phyloP scores from a whole-genome alignment of 2,797 vertebrate genomes.

The Psittacula echo region DNA sequence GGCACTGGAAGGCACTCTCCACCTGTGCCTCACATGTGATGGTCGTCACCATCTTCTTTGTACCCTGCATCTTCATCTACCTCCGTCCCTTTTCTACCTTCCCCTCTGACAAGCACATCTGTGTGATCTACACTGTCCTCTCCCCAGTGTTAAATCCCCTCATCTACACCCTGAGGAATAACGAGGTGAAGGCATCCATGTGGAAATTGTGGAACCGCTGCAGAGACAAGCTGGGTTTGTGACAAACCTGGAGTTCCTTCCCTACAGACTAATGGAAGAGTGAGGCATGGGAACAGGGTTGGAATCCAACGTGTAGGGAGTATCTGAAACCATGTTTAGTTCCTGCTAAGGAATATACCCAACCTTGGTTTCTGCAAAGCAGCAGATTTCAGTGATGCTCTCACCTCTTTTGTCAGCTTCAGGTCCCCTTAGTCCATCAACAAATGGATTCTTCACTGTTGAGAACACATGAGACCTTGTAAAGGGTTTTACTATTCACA shows the following conservation, averaged over 20 bases:
- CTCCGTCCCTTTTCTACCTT: conserved; percentile 50
- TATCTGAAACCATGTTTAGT: neutral
- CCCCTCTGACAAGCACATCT: conserved; percentile 54
- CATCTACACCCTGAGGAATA: conserved; percentile 75
- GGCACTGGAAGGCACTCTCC: conserved; percentile 65
- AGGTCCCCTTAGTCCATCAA: neutral
- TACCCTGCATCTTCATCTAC: conserved; percentile 74
- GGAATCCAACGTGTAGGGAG: neutral
- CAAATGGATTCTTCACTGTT: neutral
- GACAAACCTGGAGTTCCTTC: neutral
- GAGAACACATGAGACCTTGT: neutral
- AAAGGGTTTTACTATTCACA: neutral
- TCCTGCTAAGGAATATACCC: neutral
- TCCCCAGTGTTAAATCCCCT: conserved; percentile 72
- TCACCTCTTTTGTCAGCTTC: neutral
- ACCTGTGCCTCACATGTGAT: conserved; percentile 70
- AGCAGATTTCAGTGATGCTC: neutral
- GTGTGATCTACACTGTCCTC: conserved; percentile 68
- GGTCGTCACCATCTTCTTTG: conserved; percentile 66
- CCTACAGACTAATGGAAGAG: neutral
- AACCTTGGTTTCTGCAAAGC: neutral
- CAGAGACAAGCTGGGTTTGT: neutral
- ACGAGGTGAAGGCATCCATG: conserved; percentile 66
- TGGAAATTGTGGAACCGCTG: conserved; percentile 30
- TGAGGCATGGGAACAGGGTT: neutral